phyloP scores from a whole-genome alignment of 2,888 invertebrate genomes.

The Ichneumon xanthorius region DNA sequence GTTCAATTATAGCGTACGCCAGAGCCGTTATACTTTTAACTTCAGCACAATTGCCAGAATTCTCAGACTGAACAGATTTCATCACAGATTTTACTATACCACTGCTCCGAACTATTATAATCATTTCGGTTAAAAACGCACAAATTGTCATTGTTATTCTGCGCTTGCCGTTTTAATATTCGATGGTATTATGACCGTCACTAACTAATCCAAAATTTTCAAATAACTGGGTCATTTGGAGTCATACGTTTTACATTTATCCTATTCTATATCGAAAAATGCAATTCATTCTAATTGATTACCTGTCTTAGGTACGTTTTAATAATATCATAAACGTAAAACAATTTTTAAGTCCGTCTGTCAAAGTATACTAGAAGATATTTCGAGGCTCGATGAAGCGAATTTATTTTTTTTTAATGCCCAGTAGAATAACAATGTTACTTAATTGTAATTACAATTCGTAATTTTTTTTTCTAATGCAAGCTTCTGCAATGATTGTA shows the following conservation, averaged over 20 bases:
- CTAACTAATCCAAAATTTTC: not conserved
- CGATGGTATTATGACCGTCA: not conserved
- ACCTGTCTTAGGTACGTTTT: constrained; percentile 37
- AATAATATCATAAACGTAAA: constrained; percentile 34
- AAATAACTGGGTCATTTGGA: not conserved
- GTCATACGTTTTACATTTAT: constrained; percentile 1
- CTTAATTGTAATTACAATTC: constrained; percentile 64
- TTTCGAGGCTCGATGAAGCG: constrained; percentile 24
- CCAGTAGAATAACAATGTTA: constrained; percentile 58
- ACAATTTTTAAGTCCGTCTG: constrained; percentile 38
- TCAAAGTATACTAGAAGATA: constrained; percentile 10
- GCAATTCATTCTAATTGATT: constrained; percentile 36
- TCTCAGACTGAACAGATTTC: constrained; percentile 45
- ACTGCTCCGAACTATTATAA: not conserved
- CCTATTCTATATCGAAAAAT: constrained; percentile 9
- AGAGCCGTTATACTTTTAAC: constrained; percentile 48
- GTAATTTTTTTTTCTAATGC: constrained; percentile 56
- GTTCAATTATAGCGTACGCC: constrained; percentile 42
- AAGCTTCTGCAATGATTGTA: constrained; percentile 59
- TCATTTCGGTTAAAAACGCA: constrained; percentile 44
- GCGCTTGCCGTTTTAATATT: constrained; percentile 37
- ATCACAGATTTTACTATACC: constrained; percentile 3
- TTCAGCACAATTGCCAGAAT: constrained; percentile 48
- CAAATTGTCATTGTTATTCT: constrained; percentile 35
- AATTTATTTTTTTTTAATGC: constrained; percentile 5